Conservation (phyloP, 2,797 vertebrate species). For the Mus spretus region DNA sequence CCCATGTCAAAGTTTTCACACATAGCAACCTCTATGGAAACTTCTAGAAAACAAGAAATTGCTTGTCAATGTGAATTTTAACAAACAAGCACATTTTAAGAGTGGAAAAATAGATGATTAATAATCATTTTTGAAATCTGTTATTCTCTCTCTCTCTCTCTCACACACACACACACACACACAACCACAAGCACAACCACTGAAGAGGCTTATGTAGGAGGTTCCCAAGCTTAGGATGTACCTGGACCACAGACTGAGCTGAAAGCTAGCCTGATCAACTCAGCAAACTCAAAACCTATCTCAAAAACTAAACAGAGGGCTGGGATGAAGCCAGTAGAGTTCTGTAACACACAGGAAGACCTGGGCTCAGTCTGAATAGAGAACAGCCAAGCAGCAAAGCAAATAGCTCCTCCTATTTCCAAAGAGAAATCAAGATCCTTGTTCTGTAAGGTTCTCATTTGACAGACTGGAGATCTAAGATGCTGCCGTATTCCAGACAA, state of each 20-base stretch:
- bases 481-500: slow-evolving; percentile 40
- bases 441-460: neutral
- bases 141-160: neutral
- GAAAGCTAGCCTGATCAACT: neutral
- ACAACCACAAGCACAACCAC: too few relatives aligned
- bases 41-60: neutral
- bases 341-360: neutral
- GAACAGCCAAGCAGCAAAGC: neutral
- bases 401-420: neutral
- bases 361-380: neutral
- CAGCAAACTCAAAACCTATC: neutral
- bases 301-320: neutral
- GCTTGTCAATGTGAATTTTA: neutral
- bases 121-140: neutral
- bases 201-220: neutral
- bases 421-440: neutral
- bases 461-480: slow-evolving; percentile 34
- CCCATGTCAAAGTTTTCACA: neutral
- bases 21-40: slow-evolving; percentile 12
- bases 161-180: too few relatives aligned
- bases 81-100: slow-evolving; percentile 12
- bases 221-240: neutral
- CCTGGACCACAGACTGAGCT: neutral
- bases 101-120: slow-evolving; percentile 19
- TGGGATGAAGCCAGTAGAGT: neutral